Percentiles rank a stretch among this genome's conserved stretches.
Evolutionary conservation across 2,888 invertebrate genomes (phyloP).

Genomic region (Watsonalla cultraria): DNA sequence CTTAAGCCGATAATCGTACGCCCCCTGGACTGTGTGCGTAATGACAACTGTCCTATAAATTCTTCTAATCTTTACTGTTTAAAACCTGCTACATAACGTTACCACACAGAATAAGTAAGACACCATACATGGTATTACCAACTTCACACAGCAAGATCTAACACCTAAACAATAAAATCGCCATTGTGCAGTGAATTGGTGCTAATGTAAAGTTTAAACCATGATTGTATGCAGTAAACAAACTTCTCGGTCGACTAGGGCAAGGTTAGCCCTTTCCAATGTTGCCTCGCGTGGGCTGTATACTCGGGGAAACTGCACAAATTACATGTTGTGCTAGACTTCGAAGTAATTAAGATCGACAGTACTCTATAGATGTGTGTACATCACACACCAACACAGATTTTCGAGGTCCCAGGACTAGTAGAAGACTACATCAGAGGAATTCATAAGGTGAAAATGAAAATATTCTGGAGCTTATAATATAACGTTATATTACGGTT

Average conservation of each 20-base stretch:
- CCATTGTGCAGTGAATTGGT: background rate
- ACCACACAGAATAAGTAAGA: no score
- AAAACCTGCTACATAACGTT: no score
- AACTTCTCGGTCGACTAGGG: conserved; percentile 12
- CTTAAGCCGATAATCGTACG: no score
- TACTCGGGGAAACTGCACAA: conserved; percentile 11
- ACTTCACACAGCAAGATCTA: background rate
- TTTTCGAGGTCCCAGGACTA: no score
- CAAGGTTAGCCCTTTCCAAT: conserved; percentile 20
- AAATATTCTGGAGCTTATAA: no score
- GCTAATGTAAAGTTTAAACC: conserved; percentile 14
- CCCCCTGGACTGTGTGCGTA: no score
- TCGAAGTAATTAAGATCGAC: background rate
- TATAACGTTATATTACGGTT: no score
- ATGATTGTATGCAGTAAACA: conserved; percentile 13
- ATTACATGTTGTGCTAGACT: background rate
- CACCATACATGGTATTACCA: background rate
- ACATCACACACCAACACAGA: no score
- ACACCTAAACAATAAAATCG: background rate
- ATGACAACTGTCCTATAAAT: no score
- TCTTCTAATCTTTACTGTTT: no score
- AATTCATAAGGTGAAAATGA: no score
- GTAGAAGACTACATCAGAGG: no score
- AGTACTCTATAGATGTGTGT: background rate
- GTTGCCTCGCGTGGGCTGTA: conserved; percentile 7